A percentile compares a stretch with the other conserved stretches of the same genome.
Conservation (phyloP, 2,888 invertebrate genomes). For the Cinara cedri region DNA sequence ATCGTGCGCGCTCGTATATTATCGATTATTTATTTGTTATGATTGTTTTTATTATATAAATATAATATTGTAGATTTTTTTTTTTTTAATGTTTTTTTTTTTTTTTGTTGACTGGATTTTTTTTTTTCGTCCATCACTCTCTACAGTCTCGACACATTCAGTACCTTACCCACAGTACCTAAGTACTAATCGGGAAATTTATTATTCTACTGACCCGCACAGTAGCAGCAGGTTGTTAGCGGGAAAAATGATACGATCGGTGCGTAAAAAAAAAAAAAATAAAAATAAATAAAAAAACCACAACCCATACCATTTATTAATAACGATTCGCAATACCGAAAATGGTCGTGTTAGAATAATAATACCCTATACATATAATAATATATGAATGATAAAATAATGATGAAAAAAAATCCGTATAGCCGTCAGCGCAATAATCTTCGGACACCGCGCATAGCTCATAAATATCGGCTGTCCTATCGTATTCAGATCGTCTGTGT, state of each 20-base stretch:
- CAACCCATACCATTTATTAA: conserved; percentile 6
- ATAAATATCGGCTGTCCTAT: conserved; percentile 41
- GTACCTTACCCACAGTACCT: too few relatives aligned
- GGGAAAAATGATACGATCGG: conserved; percentile 54
- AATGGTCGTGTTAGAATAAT: conserved; percentile 47
- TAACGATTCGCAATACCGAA: conserved; percentile 51
- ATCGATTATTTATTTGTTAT: too few relatives aligned
- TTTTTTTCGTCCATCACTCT: conserved; percentile 19
- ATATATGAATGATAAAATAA: conserved; percentile 16
- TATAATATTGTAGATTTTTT: too few relatives aligned
- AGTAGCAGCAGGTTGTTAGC: conserved; percentile 26
- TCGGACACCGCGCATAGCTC: conserved; percentile 7
- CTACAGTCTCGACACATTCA: conserved; percentile 4
- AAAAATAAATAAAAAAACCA: too few relatives aligned
- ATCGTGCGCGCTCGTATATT: too few relatives aligned
- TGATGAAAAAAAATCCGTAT: conserved; percentile 25
- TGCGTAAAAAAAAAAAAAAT: conserved; percentile 49
- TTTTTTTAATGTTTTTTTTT: not conserved
- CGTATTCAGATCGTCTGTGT: conserved; percentile 41
- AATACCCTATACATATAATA: conserved; percentile 7
- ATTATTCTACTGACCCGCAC: conserved; percentile 15
- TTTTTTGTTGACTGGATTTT: conserved; percentile 10
- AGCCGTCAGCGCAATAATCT: conserved; percentile 26
- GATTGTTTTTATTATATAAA: too few relatives aligned
- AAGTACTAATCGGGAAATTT: conserved; percentile 8